Evolutionary conservation across 2,797 vertebrate species (phyloP).

Genomic region (Gymnoscopelus microlampas): DNA sequence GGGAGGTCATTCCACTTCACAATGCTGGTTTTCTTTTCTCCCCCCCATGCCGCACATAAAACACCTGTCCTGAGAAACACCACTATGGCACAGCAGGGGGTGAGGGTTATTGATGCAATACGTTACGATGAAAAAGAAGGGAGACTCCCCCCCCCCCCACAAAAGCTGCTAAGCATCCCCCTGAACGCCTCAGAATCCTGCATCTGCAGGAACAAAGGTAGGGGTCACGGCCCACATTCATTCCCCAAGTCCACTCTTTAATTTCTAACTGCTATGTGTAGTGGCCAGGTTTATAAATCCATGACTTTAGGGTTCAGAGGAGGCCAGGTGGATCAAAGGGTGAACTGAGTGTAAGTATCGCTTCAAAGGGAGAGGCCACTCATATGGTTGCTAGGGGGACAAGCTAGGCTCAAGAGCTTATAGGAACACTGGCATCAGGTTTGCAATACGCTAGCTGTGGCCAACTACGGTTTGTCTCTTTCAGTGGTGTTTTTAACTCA

Average conservation of each 20-base stretch:
- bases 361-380: constrained; percentile 42
- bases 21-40: constrained; percentile 11
- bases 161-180: constrained; percentile 5
- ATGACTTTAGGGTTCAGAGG: constrained; percentile 36
- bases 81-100: constrained; percentile 38
- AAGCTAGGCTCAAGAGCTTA: constrained; percentile 13
- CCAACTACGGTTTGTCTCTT: neutral
- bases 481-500: neutral
- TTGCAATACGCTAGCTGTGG: neutral
- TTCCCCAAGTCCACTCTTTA: constrained; percentile 25
- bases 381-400: constrained; percentile 16
- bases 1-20: constrained; percentile 17
- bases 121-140: neutral
- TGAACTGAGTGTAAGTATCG: constrained; percentile 29
- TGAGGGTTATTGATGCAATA: neutral
- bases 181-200: constrained; percentile 1
- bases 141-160: neutral
- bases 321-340: constrained; percentile 56
- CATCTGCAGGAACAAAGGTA: constrained; percentile 23
- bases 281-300: constrained; percentile 6
- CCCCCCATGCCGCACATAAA: constrained; percentile 3
- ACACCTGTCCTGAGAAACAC: constrained; percentile 45
- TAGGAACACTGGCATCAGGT: constrained; percentile 12
- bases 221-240: constrained; percentile 31
- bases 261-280: constrained; percentile 27